Base-by-base conservation (phyloP, 2,113 vertebrate genomes). In the Henicopernis longicauda region DNA sequence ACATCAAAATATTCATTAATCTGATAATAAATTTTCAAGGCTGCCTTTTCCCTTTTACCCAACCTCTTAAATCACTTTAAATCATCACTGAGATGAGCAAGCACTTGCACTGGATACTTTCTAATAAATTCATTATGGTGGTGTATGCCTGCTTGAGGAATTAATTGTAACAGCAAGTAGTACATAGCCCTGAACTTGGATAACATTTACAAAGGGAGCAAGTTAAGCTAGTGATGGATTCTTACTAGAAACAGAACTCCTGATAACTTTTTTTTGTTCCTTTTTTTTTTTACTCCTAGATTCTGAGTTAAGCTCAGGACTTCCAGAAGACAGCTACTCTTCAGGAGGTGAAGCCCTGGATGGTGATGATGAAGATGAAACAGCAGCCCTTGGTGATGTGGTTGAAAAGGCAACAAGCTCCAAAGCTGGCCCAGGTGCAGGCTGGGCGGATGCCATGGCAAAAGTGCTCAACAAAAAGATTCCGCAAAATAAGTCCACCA, bases 381-480 rank as follows among this genome's bases (percentile, higher is more conserved):
- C 42, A 2, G 90, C 91, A 29, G 55, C 49, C 16, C 10, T 31
- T 26, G 84, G 55, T 34, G n/a, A 50, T 2, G 54, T 36, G 42
- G 58, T 19, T 49, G 86, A 91, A 40, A 42, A 92, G 31, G 52
- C 96, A 18, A 26, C 89, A 7, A 96, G 85, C 32, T 94, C 97
- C 18, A 71, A 94, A 62, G 88, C 47, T 44, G 98, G 98, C 13
- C 77, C 97, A 11, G 96, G 98, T 22, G 69, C 94, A 7, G 99
- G 99, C 44, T 99, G 99, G 99, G 99, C 99, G 7, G 98, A 99
- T 36, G 99, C 99, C 89, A 99, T 99, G 99, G 99, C 99, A n/a
- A 99, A 98, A 97, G 98, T 99, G 72, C 98, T 99, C 87, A 98
- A 97, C 66, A 99, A 98, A 97, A 99, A 99, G 81, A 97, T 97